Percentiles rank a stretch among this genome's conserved stretches.
These are phyloP conservation scores for Eilema sororculum DNA, from an alignment of 2,888 invertebrate species.

Conservation along the genomic window DNA sequence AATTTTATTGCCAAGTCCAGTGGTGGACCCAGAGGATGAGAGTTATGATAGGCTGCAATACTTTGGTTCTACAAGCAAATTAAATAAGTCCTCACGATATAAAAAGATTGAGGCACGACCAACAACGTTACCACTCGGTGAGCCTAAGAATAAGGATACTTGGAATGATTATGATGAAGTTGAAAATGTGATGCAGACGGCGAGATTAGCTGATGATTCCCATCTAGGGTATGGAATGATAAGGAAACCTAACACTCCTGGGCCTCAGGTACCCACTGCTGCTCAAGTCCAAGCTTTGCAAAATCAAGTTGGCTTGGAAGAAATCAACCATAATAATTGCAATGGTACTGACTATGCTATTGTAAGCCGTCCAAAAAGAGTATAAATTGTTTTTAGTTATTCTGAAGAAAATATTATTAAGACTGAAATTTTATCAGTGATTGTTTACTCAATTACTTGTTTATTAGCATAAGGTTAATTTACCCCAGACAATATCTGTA, in stretches of 20 bases:
- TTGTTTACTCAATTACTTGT: constrained; percentile 58
- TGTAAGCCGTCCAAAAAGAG: constrained; percentile 94
- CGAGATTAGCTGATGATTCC: constrained; percentile 92
- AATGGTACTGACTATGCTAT: constrained; percentile 94
- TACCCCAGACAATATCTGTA: constrained; percentile 5
- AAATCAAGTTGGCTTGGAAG: constrained; percentile 79
- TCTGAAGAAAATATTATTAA: constrained; percentile 53
- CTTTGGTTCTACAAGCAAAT: constrained; percentile 92
- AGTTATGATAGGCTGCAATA: constrained; percentile 94
- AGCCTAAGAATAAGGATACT: constrained; percentile 80
- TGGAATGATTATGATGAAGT: constrained; percentile 94
- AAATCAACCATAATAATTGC: constrained; percentile 90
- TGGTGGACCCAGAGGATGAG: constrained; percentile 84
- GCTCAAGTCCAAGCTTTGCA: constrained; percentile 83
- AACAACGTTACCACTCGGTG: constrained; percentile 80
- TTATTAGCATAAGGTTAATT: constrained; percentile 40
- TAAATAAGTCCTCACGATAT: constrained; percentile 88
- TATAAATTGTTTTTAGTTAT: constrained; percentile 78
- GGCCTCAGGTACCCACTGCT: constrained; percentile 84
- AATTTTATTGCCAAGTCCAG: constrained; percentile 83
- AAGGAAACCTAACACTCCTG: constrained; percentile 88
- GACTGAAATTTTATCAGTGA: constrained; percentile 72
- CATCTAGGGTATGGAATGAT: constrained; percentile 93
- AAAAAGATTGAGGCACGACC: constrained; percentile 90
- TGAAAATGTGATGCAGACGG: constrained; percentile 89